These are phyloP conservation scores for Diabrotica virgifera DNA, from an alignment of 1,140 invertebrate genomes.

Conservation along the genomic window DNA sequence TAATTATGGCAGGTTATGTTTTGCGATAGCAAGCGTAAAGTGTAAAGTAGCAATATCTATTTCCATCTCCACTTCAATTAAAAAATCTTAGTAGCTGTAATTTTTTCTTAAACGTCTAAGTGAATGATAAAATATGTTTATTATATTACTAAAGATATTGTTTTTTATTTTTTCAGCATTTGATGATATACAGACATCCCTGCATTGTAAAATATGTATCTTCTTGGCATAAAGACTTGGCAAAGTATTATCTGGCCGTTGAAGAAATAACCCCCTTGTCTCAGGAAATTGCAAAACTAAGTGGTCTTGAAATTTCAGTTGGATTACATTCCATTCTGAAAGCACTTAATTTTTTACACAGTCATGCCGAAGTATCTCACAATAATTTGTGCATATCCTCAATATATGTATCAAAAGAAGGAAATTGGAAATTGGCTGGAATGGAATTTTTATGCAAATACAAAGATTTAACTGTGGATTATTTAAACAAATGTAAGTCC, in stretches of 20 bases:
- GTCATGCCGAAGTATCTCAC: constrained; percentile 72
- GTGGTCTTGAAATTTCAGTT: constrained; percentile 72
- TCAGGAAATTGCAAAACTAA: constrained; percentile 59
- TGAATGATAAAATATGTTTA: too few species aligned
- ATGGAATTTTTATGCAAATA: constrained; percentile 74
- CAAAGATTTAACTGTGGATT: constrained; percentile 61
- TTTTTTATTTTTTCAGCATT: constrained; percentile 62
- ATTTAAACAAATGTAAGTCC: constrained; percentile 65
- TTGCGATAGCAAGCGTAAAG: too few species aligned
- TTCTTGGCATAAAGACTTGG: constrained; percentile 71
- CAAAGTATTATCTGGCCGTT: constrained; percentile 70
- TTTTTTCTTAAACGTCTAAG: too few species aligned
- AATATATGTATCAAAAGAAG: constrained; percentile 77
- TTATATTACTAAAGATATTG: background rate
- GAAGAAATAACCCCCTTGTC: constrained; percentile 71
- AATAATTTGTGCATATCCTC: constrained; percentile 76
- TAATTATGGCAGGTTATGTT: too few species aligned
- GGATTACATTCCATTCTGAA: constrained; percentile 72
- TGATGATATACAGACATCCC: constrained; percentile 77
- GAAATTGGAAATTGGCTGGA: constrained; percentile 79
- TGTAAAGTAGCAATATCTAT: too few species aligned
- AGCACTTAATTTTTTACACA: constrained; percentile 75
- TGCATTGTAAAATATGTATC: constrained; percentile 75
- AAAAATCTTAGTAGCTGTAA: background rate
- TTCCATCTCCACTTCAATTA: too few species aligned